These are phyloP conservation scores for Odontomachus brunneus DNA, from an alignment of 1,140 invertebrate genomes.

Conservation along the genomic window DNA sequence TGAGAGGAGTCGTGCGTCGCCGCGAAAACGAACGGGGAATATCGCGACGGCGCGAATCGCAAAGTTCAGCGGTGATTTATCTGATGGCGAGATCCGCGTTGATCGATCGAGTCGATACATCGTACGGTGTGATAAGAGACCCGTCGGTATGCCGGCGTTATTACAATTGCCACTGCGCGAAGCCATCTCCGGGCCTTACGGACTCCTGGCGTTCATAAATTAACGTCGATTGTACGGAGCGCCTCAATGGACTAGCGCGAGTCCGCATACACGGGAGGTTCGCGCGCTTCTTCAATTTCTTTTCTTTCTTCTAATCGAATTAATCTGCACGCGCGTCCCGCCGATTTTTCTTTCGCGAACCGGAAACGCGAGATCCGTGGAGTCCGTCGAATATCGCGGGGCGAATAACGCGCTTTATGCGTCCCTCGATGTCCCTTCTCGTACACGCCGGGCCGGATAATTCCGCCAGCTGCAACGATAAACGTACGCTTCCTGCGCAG, in stretches of 20 bases:
- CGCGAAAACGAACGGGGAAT: conserved; percentile 55
- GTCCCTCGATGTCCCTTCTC: conserved; percentile 47
- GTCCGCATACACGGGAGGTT: no score
- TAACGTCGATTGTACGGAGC: neutral
- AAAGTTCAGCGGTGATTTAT: conserved; percentile 50
- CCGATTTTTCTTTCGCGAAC: neutral
- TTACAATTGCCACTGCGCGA: conserved; percentile 14
- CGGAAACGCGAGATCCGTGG: no score
- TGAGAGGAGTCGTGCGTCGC: conserved; percentile 35
- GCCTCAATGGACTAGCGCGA: neutral
- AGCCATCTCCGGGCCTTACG: conserved; percentile 2
- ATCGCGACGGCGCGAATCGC: conserved; percentile 23
- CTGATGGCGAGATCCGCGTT: conserved; percentile 35
- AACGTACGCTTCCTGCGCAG: conserved; percentile 56
- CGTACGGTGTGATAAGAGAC: conserved; percentile 29
- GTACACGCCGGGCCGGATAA: conserved; percentile 50
- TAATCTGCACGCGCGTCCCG: conserved; percentile 4
- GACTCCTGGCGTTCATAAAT: conserved; percentile 30
- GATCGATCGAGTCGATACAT: conserved; percentile 49
- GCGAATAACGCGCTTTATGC: conserved; percentile 32
- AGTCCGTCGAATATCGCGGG: conserved; percentile 6
- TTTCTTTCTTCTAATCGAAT: neutral
- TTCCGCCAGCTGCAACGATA: conserved; percentile 50
- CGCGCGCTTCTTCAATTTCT: no score
- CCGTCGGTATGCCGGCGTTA: neutral